Percentiles rank a stretch among this genome's conserved stretches.
These are phyloP conservation scores for Notamacropus eugenii DNA, from an alignment of 2,797 vertebrate species.

Conservation along the genomic window DNA sequence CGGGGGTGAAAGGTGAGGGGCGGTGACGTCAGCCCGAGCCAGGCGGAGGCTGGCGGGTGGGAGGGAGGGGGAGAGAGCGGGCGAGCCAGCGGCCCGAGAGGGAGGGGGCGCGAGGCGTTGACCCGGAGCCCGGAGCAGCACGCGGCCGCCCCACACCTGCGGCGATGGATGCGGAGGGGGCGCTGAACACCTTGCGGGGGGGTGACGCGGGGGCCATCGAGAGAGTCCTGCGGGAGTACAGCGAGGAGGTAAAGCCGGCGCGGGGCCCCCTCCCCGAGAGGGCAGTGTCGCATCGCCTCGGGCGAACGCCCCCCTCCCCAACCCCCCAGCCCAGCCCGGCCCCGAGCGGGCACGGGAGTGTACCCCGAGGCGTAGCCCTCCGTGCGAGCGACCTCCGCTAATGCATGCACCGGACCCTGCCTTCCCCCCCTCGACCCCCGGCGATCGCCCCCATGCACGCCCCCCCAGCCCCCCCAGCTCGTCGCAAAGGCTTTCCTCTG, in stretches of 20 bases:
- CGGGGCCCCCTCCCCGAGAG: background rate
- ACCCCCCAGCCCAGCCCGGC: background rate
- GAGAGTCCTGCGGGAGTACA: constrained; percentile 88
- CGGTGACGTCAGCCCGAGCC: constrained; percentile 76
- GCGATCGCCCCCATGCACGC: background rate
- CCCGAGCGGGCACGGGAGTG: constrained; percentile 74
- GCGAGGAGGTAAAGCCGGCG: constrained; percentile 89
- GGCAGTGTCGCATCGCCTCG: constrained; percentile 37
- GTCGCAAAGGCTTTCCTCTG: background rate
- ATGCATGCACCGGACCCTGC: constrained; percentile 69
- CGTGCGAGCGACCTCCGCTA: background rate
- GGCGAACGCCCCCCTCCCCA: constrained; percentile 47
- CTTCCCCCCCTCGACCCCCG: constrained; percentile 54
- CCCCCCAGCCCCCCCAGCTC: too few species aligned
- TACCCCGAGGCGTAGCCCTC: constrained; percentile 55
- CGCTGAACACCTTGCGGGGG: constrained; percentile 87
- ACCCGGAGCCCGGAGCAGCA: constrained; percentile 82
- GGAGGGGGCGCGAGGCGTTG: constrained; percentile 75
- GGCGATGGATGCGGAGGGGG: constrained; percentile 77
- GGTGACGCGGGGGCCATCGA: constrained; percentile 86
- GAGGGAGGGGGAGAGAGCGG: constrained; percentile 74
- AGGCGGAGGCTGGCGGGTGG: constrained; percentile 80
- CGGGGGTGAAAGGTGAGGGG: constrained; percentile 79
- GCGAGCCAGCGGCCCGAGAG: constrained; percentile 76
- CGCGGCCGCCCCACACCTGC: constrained; percentile 78